These are phyloP conservation scores for Pachypanchax playfairii DNA, from an alignment of 2,113 vertebrate genomes.

Conservation along the genomic window DNA sequence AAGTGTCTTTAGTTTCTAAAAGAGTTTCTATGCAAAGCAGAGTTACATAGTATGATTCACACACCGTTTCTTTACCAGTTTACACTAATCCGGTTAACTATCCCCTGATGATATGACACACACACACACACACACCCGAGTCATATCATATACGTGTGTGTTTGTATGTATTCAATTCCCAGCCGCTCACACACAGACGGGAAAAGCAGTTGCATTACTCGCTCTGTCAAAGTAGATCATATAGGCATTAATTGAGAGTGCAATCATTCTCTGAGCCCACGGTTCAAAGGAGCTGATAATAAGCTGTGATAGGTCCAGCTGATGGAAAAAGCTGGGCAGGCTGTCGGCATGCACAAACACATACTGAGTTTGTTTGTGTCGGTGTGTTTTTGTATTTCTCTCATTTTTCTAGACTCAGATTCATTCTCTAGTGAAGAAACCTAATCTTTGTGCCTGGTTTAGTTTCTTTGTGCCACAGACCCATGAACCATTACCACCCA, in stretches of 20 bases:
- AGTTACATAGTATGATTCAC: too few relatives aligned
- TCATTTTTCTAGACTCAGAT: slow-evolving; percentile 5
- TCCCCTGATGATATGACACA: slow-evolving; percentile 33
- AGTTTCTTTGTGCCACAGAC: slow-evolving; percentile 21
- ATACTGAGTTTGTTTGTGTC: slow-evolving; percentile 10
- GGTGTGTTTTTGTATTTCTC: slow-evolving; percentile 23
- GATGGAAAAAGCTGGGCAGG: slow-evolving; percentile 65
- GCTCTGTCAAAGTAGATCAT: slow-evolving; percentile 73
- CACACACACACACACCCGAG: too few relatives aligned
- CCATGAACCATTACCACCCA: slow-evolving; percentile 25
- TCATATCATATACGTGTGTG: not conserved
- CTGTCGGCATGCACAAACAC: slow-evolving; percentile 34
- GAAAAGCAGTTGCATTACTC: slow-evolving; percentile 60
- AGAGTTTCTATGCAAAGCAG: slow-evolving; percentile 54
- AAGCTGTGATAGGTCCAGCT: slow-evolving; percentile 76
- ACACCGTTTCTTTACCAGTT: slow-evolving; percentile 50
- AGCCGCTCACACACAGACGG: slow-evolving; percentile 12
- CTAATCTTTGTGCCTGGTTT: slow-evolving; percentile 12
- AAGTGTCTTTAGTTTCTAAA: slow-evolving; percentile 64
- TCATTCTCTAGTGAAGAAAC: slow-evolving; percentile 23
- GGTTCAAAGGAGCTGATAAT: slow-evolving; percentile 81
- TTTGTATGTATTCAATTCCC: not conserved
- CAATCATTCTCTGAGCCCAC: slow-evolving; percentile 74
- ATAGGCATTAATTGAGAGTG: slow-evolving; percentile 76
- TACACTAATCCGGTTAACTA: slow-evolving; percentile 49